Evolutionary conservation across 2,113 vertebrate species (phyloP), one percentile per base, ranked within the genome.

Genomic region (Platichthys stellatus): DNA sequence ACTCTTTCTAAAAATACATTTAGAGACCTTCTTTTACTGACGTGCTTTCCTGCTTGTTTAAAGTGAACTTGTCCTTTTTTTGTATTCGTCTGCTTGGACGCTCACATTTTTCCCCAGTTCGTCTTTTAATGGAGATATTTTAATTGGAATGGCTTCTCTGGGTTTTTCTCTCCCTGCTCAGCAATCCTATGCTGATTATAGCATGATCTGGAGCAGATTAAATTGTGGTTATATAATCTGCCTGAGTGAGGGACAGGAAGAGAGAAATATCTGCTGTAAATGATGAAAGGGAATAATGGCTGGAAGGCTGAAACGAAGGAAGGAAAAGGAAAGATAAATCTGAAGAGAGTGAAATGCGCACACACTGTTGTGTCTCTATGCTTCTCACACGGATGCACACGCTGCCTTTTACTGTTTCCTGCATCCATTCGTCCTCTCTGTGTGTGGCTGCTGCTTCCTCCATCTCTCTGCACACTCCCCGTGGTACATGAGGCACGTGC

Each of bases 131-230:
- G 40, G 10, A 43, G 40, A 43, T 43, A 43, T 43, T 43, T 43
- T 11, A 43, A 43, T 43, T 43, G 12, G 5, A 0, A 63, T 51
- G 24, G 45, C 54, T 26, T 71, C 56, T 60, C 23, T 63, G 31
- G 14, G 9, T 57, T 43, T 57, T 43, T 53, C 40, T 59, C 47
- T 59, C 61, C 54, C 23, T 61, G 53, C 65, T 43, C 51, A 23
- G 12, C 63, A 66, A 45, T 28, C 47, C 66, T 63, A 51, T 59
- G 64, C 71, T 82, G 58, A 72, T 82, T 88, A 85, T 74, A 58
- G 72, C 83, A 73, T 84, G 81, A 91, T 86, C 83, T 82, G 61
- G 47, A 78, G 67, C 87, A 89, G 92, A 93, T 92, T 92, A 91
- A 86, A 87, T 67, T 64, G 54, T 66, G 68, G 76, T 91, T 91